phyloP scores from a whole-genome alignment of 2,113 vertebrate genomes.

The Amphiprion percula region DNA sequence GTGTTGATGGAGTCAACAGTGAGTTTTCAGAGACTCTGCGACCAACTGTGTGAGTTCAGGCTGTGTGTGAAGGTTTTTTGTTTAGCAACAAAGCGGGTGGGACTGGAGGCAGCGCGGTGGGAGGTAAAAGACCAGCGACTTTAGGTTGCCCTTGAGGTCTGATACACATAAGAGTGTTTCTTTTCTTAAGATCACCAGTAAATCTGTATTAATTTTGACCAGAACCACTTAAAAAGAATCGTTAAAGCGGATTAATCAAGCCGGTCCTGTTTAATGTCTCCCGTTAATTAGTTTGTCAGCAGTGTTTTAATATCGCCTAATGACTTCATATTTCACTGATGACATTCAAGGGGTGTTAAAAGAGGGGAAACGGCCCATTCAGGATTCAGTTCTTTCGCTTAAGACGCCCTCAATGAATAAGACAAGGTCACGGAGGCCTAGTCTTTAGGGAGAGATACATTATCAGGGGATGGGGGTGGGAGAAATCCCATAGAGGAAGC shows the following conservation, averaged over 20 bases:
- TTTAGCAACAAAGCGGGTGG: slow-evolving; percentile 19
- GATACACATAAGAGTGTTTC: slow-evolving; percentile 84
- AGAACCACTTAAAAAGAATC: slow-evolving; percentile 98
- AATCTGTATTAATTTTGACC: slow-evolving; percentile 99
- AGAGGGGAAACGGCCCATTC: slow-evolving; percentile 99
- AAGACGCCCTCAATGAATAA: slow-evolving; percentile 80
- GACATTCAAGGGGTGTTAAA: slow-evolving; percentile 98
- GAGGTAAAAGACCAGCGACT: slow-evolving; percentile 85
- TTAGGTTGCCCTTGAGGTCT: slow-evolving; percentile 95
- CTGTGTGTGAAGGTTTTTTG: slow-evolving; percentile 1
- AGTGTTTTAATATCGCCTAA: slow-evolving; percentile 99
- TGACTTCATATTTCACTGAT: slow-evolving; percentile 99
- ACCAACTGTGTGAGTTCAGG: slow-evolving; percentile 57
- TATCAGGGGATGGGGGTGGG: slow-evolving; percentile 74
- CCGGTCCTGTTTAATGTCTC: slow-evolving; percentile 99
- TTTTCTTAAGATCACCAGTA: slow-evolving; percentile 93
- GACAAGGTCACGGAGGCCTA: slow-evolving; percentile 81
- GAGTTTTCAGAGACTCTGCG: slow-evolving; percentile 25
- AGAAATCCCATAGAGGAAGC: slow-evolving; percentile 80
- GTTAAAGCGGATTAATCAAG: slow-evolving; percentile 99
- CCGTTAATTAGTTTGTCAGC: slow-evolving; percentile 99
- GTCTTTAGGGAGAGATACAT: slow-evolving; percentile 82
- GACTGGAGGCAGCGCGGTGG: slow-evolving; percentile 30
- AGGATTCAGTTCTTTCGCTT: slow-evolving; percentile 82
- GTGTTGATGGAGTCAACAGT: not conserved